phyloP scores from a whole-genome alignment of 2,797 vertebrate species.

The Myotis myotis region DNA sequence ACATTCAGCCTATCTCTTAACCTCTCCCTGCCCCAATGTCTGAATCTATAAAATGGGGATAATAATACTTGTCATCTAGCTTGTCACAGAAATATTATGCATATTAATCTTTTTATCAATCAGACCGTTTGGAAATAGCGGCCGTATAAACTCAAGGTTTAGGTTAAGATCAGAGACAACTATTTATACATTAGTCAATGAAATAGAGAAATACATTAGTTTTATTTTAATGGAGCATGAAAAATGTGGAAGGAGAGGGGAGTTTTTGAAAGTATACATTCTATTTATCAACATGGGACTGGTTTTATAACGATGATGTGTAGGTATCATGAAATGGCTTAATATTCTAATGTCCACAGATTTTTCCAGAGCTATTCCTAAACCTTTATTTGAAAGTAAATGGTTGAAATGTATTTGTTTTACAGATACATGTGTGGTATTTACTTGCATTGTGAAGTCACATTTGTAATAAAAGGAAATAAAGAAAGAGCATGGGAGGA shows the following conservation, averaged over 20 bases:
- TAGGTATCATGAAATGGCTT: neutral
- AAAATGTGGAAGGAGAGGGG: neutral
- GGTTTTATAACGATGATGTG: neutral
- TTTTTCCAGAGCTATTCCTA: neutral
- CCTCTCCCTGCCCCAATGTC: conserved; percentile 48
- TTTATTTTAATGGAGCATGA: neutral
- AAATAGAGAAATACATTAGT: neutral
- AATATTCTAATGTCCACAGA: neutral
- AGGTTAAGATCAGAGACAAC: conserved; percentile 46
- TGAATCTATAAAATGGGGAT: conserved; percentile 63
- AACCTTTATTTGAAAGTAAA: neutral
- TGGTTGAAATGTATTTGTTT: neutral
- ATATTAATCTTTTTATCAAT: conserved; percentile 32
- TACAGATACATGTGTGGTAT: neutral
- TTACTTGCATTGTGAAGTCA: neutral
- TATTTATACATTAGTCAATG: neutral
- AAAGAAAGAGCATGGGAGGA: neutral
- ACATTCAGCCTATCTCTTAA: conserved; percentile 5
- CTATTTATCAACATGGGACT: neutral
- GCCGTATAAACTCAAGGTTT: conserved; percentile 21
- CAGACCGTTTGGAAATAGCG: neutral
- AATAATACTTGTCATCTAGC: conserved; percentile 9
- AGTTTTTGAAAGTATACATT: neutral
- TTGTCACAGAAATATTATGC: neutral
- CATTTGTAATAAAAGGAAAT: neutral